Evolutionary conservation across 2,113 vertebrate species (phyloP).

Genomic region (Amazona vittata): DNA sequence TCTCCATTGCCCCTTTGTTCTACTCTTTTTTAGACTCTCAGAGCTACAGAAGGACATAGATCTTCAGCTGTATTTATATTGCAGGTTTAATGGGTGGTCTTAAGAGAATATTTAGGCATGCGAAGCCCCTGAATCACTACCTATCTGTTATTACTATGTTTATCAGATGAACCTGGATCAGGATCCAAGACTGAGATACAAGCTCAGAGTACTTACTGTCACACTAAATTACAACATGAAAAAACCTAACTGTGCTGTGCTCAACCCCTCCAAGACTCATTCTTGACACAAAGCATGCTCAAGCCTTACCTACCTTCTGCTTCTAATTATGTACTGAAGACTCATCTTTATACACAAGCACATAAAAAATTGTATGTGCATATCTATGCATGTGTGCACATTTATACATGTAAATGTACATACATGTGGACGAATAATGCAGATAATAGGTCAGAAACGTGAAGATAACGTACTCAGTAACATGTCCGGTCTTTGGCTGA

Average conservation of each 20-base stretch:
- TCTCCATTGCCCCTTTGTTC: background rate
- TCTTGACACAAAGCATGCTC: background rate
- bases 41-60: background rate
- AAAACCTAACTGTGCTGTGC: background rate
- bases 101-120: background rate
- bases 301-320: background rate
- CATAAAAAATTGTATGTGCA: background rate
- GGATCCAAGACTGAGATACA: background rate
- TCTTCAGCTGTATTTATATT: background rate
- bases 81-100: background rate
- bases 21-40: background rate
- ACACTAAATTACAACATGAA: background rate
- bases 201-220: background rate
- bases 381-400: background rate
- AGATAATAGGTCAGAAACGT: background rate
- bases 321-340: background rate
- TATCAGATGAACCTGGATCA: background rate
- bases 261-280: background rate
- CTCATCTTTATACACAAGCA: background rate
- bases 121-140: background rate
- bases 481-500: background rate
- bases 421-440: background rate
- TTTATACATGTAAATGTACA: background rate
- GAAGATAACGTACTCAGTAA: background rate
- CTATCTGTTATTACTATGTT: background rate